Percentiles rank a stretch among this genome's conserved stretches.
phyloP scores from a whole-genome alignment of 2,888 invertebrate genomes.

The Dolichomitus sp. region DNA sequence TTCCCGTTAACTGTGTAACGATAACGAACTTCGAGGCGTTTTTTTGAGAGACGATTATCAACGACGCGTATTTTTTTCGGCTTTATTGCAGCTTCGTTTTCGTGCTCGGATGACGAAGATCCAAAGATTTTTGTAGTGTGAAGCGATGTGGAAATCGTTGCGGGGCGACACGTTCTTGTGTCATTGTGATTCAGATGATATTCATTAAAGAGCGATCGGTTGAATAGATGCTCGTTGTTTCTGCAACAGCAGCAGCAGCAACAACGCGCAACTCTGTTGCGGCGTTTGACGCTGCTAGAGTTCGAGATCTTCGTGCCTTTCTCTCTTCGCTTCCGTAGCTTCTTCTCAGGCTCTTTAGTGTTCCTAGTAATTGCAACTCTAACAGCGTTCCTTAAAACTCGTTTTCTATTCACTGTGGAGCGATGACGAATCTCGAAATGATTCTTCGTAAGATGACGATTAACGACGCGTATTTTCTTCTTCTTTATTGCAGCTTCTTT shows the following conservation, averaged over 20 bases:
- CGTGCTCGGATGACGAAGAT: neutral
- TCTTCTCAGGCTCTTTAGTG: neutral
- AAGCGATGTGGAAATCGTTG: too few relatives aligned
- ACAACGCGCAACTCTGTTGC: neutral
- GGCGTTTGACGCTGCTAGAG: neutral
- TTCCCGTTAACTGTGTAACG: neutral
- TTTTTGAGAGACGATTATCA: neutral
- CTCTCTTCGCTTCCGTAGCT: constrained; percentile 2
- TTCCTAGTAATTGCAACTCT: neutral
- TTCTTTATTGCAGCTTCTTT: neutral
- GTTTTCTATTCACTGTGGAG: neutral
- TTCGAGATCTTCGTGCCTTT: constrained; percentile 4
- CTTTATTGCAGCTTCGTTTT: neutral
- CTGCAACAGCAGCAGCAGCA: neutral
- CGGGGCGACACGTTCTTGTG: neutral
- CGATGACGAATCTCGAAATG: constrained; percentile 5
- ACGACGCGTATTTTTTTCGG: neutral
- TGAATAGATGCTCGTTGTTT: constrained; percentile 2
- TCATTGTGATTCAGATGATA: neutral
- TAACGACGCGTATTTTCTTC: neutral
- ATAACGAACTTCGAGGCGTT: neutral
- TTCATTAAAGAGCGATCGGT: constrained; percentile 6
- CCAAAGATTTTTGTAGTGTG: neutral
- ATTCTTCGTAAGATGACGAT: neutral
- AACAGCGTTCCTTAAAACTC: neutral